Evolutionary conservation across 2,113 vertebrate genomes (phyloP).

Genomic region (Misgurnus anguillicaudatus): DNA sequence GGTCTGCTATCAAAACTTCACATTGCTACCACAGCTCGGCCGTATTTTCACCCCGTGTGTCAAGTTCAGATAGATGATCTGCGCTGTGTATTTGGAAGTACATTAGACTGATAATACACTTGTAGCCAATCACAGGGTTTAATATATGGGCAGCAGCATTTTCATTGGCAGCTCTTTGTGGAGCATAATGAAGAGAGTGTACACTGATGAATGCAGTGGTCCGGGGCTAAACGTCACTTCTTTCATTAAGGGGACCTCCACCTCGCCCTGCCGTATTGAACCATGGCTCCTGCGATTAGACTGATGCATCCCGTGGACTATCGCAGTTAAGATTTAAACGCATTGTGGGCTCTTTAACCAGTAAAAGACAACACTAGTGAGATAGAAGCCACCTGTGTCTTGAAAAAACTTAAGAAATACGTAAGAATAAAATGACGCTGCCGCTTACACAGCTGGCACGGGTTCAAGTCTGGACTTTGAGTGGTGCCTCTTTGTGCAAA

Average conservation of each 20-base stretch:
- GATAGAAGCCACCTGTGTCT: background rate
- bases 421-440: too few species aligned
- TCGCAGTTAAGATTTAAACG: constrained; percentile 73
- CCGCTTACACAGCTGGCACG: too few species aligned
- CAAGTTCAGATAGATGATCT: constrained; percentile 45
- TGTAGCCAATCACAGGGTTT: constrained; percentile 74
- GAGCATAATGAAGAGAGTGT: constrained; percentile 79
- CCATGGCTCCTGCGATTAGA: constrained; percentile 79
- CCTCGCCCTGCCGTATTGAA: constrained; percentile 87
- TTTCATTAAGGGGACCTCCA: constrained; percentile 90
- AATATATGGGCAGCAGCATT: constrained; percentile 82
- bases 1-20: background rate
- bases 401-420: background rate
- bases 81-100: constrained; percentile 43
- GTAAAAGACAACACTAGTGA: background rate
- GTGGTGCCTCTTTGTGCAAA: too few species aligned
- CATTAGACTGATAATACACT: constrained; percentile 50
- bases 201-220: constrained; percentile 84
- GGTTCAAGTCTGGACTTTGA: too few species aligned
- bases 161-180: constrained; percentile 84
- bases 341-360: background rate
- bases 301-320: constrained; percentile 83
- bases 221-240: constrained; percentile 84
- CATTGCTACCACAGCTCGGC: background rate
- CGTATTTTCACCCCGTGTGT: constrained; percentile 45